Percentiles rank a stretch among this genome's conserved stretches.
Evolutionary conservation across 2,888 invertebrate species (phyloP).

Genomic region (Mythimna vitellina): DNA sequence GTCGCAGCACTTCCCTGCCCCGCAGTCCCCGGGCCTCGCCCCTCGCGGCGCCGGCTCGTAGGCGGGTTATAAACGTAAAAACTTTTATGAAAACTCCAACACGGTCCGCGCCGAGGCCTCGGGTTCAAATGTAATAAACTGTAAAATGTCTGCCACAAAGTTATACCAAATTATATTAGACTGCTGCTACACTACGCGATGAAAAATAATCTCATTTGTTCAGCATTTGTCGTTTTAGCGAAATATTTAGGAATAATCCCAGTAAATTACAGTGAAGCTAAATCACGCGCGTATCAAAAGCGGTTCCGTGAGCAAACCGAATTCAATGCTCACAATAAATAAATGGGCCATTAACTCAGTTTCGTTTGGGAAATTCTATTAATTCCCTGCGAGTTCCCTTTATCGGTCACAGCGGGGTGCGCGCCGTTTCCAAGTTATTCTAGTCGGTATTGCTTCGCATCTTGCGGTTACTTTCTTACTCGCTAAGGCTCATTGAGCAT

Average conservation of each 20-base stretch:
- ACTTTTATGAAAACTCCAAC: conserved; percentile 83
- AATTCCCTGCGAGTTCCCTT: conserved; percentile 67
- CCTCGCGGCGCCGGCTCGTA: conserved; percentile 47
- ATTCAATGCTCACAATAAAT: conserved; percentile 75
- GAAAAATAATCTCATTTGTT: conserved; percentile 66
- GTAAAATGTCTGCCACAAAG: conserved; percentile 77
- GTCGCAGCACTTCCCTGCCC: conserved; percentile 71
- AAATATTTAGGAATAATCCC: conserved; percentile 36
- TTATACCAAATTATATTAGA: conserved; percentile 75
- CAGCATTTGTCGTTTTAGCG: conserved; percentile 47
- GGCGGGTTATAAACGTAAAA: conserved; percentile 82
- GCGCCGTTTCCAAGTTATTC: conserved; percentile 57
- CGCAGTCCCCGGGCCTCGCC: conserved; percentile 15
- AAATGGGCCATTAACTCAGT: conserved; percentile 73
- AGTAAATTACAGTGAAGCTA: conserved; percentile 51
- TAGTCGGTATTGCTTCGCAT: conserved; percentile 57
- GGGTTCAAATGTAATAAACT: conserved; percentile 82
- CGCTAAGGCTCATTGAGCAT: conserved; percentile 34
- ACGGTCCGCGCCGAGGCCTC: conserved; percentile 68
- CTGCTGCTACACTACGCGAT: conserved; percentile 65
- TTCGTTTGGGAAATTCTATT: conserved; percentile 75
- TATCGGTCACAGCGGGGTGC: conserved; percentile 56
- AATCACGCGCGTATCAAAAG: conserved; percentile 59
- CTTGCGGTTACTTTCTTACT: conserved; percentile 53
- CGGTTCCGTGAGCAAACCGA: conserved; percentile 51